phyloP scores from a whole-genome alignment of 2,888 invertebrate genomes.

The Machimus rusticus region DNA sequence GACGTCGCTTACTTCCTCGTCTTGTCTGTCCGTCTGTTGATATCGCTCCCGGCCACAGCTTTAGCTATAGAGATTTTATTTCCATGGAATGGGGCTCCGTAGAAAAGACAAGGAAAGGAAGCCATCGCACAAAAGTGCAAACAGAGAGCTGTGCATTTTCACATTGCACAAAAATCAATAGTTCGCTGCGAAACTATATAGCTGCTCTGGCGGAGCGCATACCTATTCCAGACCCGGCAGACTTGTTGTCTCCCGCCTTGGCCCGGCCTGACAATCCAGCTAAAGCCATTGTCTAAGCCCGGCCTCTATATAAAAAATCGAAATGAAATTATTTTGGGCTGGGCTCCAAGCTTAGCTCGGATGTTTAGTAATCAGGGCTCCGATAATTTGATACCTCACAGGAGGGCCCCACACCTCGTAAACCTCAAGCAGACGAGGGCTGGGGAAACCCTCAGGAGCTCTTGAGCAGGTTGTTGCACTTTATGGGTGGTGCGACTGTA shows the following conservation, averaged over 20 bases:
- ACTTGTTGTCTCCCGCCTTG: not conserved
- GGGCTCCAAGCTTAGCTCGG: not conserved
- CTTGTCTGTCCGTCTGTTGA: constrained; percentile 17
- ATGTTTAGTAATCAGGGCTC: not conserved
- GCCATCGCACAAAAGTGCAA: constrained; percentile 9
- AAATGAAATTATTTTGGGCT: not conserved
- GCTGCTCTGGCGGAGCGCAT: not conserved
- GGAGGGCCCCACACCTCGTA: not conserved
- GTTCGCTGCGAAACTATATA: constrained; percentile 4
- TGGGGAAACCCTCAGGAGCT: not conserved
- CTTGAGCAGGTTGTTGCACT: constrained; percentile 18
- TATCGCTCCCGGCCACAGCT: not conserved
- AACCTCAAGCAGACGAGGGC: not conserved
- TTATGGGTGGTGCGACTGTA: not conserved
- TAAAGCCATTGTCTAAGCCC: not conserved
- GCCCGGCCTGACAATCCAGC: not conserved
- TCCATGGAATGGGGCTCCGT: not conserved
- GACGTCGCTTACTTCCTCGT: constrained; percentile 25
- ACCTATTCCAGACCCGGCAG: not conserved
- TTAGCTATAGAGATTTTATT: not conserved
- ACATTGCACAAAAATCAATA: constrained; percentile 31
- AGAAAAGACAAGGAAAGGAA: not conserved
- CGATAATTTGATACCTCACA: not conserved
- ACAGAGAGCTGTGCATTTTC: constrained; percentile 20
- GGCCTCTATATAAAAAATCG: not conserved